A percentile compares a stretch with the other conserved stretches of the same genome.
phyloP scores from a whole-genome alignment of 2,113 vertebrate species.

The Callithrix jacchus region DNA sequence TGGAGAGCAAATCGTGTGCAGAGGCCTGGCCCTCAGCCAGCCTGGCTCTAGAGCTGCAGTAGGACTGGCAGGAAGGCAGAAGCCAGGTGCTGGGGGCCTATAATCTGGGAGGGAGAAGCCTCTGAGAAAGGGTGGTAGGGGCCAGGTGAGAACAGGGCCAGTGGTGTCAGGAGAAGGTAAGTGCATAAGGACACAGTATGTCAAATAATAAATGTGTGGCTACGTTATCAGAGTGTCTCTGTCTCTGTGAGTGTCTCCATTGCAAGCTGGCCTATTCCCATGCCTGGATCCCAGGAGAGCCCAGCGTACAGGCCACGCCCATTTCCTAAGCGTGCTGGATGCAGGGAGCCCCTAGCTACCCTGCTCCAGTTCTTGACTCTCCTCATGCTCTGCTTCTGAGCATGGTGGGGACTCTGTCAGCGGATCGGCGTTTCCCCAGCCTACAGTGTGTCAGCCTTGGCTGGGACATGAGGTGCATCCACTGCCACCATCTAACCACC shows the following conservation, averaged over 20 bases:
- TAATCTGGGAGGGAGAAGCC: background rate
- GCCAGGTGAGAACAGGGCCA: background rate
- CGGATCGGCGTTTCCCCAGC: background rate
- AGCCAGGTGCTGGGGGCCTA: background rate
- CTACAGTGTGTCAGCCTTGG: background rate
- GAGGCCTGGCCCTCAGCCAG: background rate
- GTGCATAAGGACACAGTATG: background rate
- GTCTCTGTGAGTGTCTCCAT: conserved; percentile 50
- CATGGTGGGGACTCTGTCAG: background rate
- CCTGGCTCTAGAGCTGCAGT: background rate
- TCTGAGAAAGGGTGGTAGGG: background rate
- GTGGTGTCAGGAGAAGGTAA: conserved; percentile 34
- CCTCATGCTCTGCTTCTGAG: background rate
- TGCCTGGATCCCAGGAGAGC: background rate
- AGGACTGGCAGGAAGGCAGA: background rate
- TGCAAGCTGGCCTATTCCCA: background rate
- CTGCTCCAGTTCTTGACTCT: background rate
- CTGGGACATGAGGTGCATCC: background rate
- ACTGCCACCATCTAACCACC: conserved; percentile 47
- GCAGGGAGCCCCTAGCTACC: background rate
- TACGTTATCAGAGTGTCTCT: conserved; percentile 40
- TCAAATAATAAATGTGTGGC: conserved; percentile 16
- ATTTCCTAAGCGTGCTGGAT: background rate
- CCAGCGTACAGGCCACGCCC: background rate
- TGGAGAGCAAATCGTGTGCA: background rate